These are phyloP conservation scores for Trematocara stigmaticum DNA, from an alignment of 2,113 vertebrate genomes.

Conservation along the genomic window DNA sequence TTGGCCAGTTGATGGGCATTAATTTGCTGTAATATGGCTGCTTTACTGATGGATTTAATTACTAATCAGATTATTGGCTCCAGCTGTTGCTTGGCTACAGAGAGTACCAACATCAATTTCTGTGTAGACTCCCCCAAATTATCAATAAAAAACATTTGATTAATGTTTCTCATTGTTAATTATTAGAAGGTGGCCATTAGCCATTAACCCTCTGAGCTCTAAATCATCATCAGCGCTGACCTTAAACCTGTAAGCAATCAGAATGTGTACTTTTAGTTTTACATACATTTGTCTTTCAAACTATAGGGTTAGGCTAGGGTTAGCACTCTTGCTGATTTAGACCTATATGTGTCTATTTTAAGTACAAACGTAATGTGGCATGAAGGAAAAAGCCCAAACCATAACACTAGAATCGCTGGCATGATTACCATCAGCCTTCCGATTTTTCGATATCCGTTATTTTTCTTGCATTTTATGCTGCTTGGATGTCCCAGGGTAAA, in stretches of 20 bases:
- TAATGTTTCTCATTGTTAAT: not conserved
- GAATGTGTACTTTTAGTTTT: not conserved
- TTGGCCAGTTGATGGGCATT: not conserved
- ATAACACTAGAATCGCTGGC: not conserved
- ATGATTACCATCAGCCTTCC: slow-evolving; percentile 13
- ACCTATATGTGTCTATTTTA: not conserved
- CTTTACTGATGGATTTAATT: not conserved
- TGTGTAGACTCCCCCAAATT: not conserved
- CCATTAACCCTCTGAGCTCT: not conserved
- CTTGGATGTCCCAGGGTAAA: not conserved
- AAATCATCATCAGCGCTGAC: not conserved
- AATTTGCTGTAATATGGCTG: not conserved
- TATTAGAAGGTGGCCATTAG: not conserved
- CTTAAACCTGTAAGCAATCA: not conserved
- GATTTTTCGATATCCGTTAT: slow-evolving; percentile 1
- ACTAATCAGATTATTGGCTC: not conserved
- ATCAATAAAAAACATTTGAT: not conserved
- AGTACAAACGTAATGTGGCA: not conserved
- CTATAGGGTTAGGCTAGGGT: not conserved
- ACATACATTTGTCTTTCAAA: not conserved
- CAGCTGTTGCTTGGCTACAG: not conserved
- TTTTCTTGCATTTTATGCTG: not conserved
- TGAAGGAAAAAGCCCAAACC: not conserved
- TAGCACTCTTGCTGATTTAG: not conserved
- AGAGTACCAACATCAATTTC: not conserved